Base-by-base conservation (phyloP, 2,888 invertebrate species). In the Malthinus flaveolus region DNA sequence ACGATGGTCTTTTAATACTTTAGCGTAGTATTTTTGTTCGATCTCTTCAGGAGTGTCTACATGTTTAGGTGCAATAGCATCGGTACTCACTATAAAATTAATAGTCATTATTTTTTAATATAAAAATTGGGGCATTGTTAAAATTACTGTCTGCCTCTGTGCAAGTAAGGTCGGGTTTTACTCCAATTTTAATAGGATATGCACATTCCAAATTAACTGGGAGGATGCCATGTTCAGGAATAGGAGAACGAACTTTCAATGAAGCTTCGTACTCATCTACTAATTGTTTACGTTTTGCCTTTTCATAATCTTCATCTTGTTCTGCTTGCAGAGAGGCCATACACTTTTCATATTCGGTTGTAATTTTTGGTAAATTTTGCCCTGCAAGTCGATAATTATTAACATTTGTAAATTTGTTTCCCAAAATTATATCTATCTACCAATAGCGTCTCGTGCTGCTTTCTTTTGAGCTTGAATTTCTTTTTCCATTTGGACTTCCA, bases 31-130 rank as follows among this genome's bases (percentile, higher is more conserved):
- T 60, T 78, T 77, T 32, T 74, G 68, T 34, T 69, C 56, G n/a
- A 71, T 73, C 66, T 79, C 78, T 68, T 78, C 76, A 4, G 74
- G 72, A 1, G 77, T 77, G 44, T 78, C 77, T 32, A 78, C 69
- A 52, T 76, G 78, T 64, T 77, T 75, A 9, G 77, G 76, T 2
- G 71, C 66, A 45, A 67, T 65, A 46, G 63, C 63, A 32, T 64
- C 59, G 32, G 59, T 60, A 33, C 53, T 56, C 35, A 57, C 61
- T 61, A 11, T 45, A 53, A 59, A 10, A 23, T 11, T 11, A 49
- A 5, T 7, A 46, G 5, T 46, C 1, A 32, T 31, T 46, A 33
- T 42, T 47, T n/a, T 7, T 13, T 13, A 1, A 1, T 15, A 5
- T 23, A 23, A 34, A 47, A 47, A 15, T 7, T 13, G 1, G 13